Evolutionary conservation across 2,797 vertebrate genomes (phyloP).

Genomic region (Tauraco hartlaubi): DNA sequence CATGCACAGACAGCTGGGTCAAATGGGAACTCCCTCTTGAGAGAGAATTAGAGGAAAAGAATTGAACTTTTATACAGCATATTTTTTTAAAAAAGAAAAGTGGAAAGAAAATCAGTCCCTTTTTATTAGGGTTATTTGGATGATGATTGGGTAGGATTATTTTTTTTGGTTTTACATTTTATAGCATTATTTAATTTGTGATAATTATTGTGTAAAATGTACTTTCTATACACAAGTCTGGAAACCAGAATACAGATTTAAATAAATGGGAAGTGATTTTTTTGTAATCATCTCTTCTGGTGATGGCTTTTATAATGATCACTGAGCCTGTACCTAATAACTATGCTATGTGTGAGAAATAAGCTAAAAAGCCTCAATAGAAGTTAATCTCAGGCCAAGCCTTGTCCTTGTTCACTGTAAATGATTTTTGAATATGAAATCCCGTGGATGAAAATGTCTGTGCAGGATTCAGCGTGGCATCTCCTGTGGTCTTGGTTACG

Average conservation of each 20-base stretch:
- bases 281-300: neutral
- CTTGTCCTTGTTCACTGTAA: neutral
- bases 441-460: neutral
- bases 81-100: neutral
- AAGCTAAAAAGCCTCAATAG: neutral
- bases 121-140: neutral
- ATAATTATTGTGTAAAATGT: neutral
- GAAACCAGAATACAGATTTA: neutral
- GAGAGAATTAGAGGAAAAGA: neutral
- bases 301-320: neutral
- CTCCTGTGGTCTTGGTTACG: rapidly evolving
- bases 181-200: neutral
- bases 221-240: neutral
- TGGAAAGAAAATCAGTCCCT: neutral
- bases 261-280: neutral
- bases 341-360: neutral
- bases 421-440: neutral
- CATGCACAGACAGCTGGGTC: slow-evolving; percentile 26
- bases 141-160: neutral
- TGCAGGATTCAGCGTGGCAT: neutral
- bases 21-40: slow-evolving; percentile 15
- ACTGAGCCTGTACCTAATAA: neutral
- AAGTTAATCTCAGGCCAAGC: neutral
- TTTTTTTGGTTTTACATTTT: neutral
- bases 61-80: neutral